phyloP scores from a whole-genome alignment of 2,888 invertebrate species.

The Aspidiotus rigidus region DNA sequence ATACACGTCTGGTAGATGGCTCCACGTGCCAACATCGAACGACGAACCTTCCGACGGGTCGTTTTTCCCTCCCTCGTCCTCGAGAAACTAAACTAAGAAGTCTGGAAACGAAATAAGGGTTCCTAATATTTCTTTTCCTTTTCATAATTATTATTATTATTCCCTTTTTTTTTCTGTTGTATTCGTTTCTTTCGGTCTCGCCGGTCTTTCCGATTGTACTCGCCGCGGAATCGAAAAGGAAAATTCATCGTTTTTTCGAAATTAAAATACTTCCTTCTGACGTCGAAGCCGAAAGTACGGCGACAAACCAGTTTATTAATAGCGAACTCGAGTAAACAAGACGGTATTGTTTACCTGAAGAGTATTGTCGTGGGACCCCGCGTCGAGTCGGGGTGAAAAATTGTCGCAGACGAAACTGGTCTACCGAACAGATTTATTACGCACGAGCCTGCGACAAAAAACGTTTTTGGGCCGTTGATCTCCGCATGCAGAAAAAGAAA shows the following conservation, averaged over 20 bases:
- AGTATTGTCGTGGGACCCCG: too few species aligned
- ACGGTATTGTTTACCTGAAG: too few species aligned
- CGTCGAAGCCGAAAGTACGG: neutral
- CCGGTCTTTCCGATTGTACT: too few species aligned
- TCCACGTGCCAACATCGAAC: conserved; percentile 29
- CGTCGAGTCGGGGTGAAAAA: too few species aligned
- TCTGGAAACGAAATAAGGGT: neutral
- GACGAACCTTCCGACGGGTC: conserved; percentile 10
- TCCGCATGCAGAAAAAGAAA: too few species aligned
- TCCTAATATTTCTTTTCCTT: neutral
- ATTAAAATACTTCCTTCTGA: neutral
- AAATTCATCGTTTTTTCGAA: neutral
- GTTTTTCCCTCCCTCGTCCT: neutral
- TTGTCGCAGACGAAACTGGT: too few species aligned
- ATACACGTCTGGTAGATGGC: conserved; percentile 26
- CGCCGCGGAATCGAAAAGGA: neutral
- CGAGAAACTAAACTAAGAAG: conserved; percentile 2
- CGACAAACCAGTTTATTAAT: conserved; percentile 2
- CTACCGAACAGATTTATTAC: too few species aligned
- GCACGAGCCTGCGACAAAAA: too few species aligned
- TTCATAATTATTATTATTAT: too few species aligned
- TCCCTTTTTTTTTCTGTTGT: too few species aligned
- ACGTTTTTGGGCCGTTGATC: too few species aligned
- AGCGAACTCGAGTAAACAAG: neutral
- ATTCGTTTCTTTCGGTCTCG: too few species aligned